These are phyloP conservation scores for Seriola aureovittata DNA, from an alignment of 2,113 vertebrate species.

Conservation along the genomic window DNA sequence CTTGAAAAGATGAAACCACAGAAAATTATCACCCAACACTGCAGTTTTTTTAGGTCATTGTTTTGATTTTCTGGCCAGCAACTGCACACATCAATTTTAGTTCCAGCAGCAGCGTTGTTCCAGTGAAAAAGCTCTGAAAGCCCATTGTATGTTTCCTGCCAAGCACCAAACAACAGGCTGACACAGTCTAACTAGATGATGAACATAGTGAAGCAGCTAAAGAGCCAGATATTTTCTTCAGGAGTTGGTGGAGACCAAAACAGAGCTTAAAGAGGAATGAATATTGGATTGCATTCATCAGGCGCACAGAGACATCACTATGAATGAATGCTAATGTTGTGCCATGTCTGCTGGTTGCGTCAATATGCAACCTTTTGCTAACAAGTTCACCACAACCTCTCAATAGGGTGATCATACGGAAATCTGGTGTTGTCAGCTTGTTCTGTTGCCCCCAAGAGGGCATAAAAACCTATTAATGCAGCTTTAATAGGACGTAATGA, in stretches of 20 bases:
- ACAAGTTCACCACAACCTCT: not conserved
- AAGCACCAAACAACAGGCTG: not conserved
- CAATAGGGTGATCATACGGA: not conserved
- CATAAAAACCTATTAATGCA: too few species aligned
- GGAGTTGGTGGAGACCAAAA: slow-evolving; percentile 1
- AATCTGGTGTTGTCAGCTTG: not conserved
- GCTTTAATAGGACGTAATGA: not conserved
- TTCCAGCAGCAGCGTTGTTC: not conserved
- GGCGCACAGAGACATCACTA: not conserved
- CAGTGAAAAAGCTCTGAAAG: not conserved
- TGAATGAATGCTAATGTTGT: not conserved
- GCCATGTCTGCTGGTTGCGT: not conserved
- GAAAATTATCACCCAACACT: not conserved
- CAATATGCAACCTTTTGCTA: not conserved
- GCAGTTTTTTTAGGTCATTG: not conserved
- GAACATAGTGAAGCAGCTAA: not conserved
- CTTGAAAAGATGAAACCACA: not conserved
- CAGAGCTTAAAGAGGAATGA: not conserved
- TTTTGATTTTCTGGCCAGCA: not conserved
- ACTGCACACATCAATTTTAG: not conserved
- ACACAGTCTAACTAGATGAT: not conserved
- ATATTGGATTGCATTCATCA: not conserved
- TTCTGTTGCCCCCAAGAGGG: too few species aligned
- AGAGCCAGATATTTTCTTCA: not conserved
- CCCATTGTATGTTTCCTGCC: not conserved